Evolutionary conservation across 2,797 vertebrate species (phyloP).

Genomic region (Etheostoma nigrum): DNA sequence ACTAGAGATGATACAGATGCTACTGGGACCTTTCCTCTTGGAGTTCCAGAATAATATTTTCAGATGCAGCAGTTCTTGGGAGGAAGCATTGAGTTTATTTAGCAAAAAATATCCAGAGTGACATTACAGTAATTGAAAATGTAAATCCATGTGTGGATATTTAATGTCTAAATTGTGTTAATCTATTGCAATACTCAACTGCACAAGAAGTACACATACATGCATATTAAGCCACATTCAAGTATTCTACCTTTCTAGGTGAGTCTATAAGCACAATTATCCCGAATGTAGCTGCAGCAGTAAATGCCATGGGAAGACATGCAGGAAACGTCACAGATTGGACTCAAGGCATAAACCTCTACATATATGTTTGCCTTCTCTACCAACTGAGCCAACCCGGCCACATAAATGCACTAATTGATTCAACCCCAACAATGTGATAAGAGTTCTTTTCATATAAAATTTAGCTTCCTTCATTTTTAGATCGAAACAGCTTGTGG

Average conservation of each 20-base stretch:
- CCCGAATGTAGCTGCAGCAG: conserved; percentile 30
- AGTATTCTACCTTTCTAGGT: conserved; percentile 24
- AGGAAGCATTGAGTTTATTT: not conserved
- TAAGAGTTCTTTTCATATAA: conserved; percentile 9
- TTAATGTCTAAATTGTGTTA: not conserved
- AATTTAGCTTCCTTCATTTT: not conserved
- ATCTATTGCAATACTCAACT: not conserved
- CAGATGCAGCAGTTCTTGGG: not conserved
- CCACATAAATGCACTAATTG: conserved; percentile 52
- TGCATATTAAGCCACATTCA: conserved; percentile 8
- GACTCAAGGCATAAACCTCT: no score
- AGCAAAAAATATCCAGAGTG: not conserved
- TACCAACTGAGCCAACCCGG: no score
- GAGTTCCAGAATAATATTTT: not conserved
- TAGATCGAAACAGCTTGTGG: conserved; percentile 14
- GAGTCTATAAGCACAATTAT: conserved; percentile 33
- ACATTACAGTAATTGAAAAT: not conserved
- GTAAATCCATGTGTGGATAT: not conserved
- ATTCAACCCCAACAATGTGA: conserved; percentile 29
- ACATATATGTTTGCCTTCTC: no score
- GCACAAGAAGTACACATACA: not conserved
- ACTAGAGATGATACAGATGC: not conserved
- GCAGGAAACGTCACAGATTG: no score
- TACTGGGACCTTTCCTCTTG: not conserved
- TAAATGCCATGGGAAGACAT: conserved; percentile 17